Base-by-base conservation (phyloP, 2,113 vertebrate genomes). In the Oryzias woworae region DNA sequence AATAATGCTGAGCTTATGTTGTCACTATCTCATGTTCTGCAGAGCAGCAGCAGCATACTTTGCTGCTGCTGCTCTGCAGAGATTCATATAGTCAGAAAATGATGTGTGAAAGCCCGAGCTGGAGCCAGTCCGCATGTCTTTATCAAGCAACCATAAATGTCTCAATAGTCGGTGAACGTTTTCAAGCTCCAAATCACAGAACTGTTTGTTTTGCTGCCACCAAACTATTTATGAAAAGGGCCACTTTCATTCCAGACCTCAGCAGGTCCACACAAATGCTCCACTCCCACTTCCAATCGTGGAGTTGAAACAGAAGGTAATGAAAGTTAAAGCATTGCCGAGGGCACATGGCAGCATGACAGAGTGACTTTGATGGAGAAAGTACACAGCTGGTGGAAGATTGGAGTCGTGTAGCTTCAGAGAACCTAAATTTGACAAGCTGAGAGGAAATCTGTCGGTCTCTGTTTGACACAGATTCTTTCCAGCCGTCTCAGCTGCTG, bases 1-100 rank as follows among this genome's bases (percentile, higher is more conserved):
- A 75, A 85, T 92, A 91, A 92, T 86, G 82, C 88, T 67, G 63
- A 85, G 88, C 89, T 93, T 91, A 92, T 87, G 89, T 89, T 90
- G 91, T 90, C 87, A 85, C 80, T 86, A 87, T 87, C 82, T 88
- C 81, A 69, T 91, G 81, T 85, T 89, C 69, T 54, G 78, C 22
- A 24, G 71, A 73, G 87, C 71, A 44, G 76, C 71, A 44, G 76
- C 59, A 56, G 81, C 70, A 74, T 77, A 77, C 63, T 70, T 64
- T 63, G 54, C 26, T 48, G 45, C 47, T 69, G 58, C 75, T 5
- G 46, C 79, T 75, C 80, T 71, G 62, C 79, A 69, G 46, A 75
- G 78, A 82, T 88, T 87, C 77, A 69, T 54, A 62, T 61, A 81
- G 66, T 62, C 23, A 44, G 50, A 36, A 59, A 78, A 80, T 85